Evolutionary conservation across 2,113 vertebrate species (phyloP).

Genomic region (Trogon melanurus): DNA sequence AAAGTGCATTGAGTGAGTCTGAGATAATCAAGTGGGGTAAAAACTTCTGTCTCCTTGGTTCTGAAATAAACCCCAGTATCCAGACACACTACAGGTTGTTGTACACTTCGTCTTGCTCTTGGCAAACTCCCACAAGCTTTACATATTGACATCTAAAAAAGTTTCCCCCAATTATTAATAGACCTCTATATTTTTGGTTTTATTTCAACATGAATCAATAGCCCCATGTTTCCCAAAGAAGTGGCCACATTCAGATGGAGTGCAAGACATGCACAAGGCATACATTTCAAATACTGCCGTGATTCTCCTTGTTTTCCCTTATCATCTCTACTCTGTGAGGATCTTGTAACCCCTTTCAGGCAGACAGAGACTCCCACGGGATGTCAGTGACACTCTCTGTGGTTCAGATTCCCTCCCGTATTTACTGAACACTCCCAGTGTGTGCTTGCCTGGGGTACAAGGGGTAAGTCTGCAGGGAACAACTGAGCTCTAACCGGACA

Average conservation of each 20-base stretch:
- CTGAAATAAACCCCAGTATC: background rate
- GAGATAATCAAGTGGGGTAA: background rate
- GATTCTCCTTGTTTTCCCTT: background rate
- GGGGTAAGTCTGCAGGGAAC: background rate
- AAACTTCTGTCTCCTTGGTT: background rate
- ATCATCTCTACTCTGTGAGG: background rate
- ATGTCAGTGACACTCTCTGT: background rate
- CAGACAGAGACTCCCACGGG: background rate
- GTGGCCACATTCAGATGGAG: background rate
- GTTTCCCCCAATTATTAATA: background rate
- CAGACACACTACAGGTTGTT: background rate
- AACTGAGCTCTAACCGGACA: background rate
- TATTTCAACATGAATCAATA: background rate
- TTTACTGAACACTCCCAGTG: no score
- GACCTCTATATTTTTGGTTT: background rate
- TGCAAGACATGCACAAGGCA: background rate
- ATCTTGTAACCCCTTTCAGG: background rate
- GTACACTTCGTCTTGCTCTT: background rate
- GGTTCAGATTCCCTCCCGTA: background rate
- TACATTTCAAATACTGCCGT: background rate
- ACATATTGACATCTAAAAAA: background rate
- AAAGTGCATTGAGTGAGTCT: background rate
- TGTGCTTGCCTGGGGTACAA: background rate
- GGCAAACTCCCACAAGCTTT: background rate
- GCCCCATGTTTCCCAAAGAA: background rate